Conservation (phyloP, 2,797 vertebrate species). For the Eutrigla gurnardus region DNA sequence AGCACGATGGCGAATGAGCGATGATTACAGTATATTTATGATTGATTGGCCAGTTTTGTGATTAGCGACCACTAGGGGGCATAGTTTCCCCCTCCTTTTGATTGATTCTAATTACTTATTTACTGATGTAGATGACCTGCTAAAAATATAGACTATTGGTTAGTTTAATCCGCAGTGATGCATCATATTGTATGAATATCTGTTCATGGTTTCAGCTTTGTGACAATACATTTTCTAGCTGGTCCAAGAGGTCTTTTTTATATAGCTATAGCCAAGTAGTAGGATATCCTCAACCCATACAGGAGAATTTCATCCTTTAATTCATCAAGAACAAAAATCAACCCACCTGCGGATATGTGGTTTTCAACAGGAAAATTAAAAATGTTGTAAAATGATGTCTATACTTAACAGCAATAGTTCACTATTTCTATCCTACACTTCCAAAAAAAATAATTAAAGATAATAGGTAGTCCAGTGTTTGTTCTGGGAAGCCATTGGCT, state of each 20-base stretch:
- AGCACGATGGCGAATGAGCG: no score
- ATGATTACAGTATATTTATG: neutral
- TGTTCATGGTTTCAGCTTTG: neutral
- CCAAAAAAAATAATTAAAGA: neutral
- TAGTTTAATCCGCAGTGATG: neutral
- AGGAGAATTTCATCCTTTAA: neutral
- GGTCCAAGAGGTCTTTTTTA: neutral
- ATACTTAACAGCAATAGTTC: neutral
- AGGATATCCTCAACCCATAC: neutral
- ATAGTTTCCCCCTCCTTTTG: constrained; percentile 31
- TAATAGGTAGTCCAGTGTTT: neutral
- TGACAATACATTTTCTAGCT: neutral
- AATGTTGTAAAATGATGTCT: no score
- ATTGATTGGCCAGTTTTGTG: neutral
- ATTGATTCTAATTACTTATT: neutral
- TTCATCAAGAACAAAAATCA: neutral
- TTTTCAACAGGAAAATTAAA: no score
- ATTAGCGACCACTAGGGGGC: constrained; percentile 67
- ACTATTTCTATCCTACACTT: neutral
- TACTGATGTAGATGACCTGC: neutral
- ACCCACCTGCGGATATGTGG: no score
- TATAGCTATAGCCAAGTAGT: neutral
- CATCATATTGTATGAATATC: neutral
- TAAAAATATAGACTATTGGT: neutral
- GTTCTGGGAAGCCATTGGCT: neutral